Evolutionary conservation across 2,888 invertebrate species (phyloP).

Genomic region (Listrodromus nycthemerus): DNA sequence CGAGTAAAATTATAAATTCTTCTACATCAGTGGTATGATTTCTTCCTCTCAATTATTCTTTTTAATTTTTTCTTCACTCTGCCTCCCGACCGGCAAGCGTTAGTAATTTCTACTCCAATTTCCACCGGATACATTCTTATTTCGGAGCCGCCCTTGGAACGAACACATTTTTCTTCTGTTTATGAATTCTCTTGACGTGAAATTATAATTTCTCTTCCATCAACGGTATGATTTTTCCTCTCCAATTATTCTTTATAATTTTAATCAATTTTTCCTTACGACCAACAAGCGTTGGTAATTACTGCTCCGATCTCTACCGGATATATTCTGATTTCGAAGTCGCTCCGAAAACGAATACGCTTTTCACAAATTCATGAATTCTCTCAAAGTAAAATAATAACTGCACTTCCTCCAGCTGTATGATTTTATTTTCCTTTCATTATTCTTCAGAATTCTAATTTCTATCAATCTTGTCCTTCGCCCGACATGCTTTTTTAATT

Average conservation of each 20-base stretch:
- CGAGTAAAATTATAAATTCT: not conserved
- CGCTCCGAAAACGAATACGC: slow-evolving; percentile 1
- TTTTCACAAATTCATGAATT: not conserved
- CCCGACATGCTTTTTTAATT: not conserved
- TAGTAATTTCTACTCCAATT: not conserved
- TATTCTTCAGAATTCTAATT: too few species aligned
- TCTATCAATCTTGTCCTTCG: not conserved
- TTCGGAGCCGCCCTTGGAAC: slow-evolving; percentile 7
- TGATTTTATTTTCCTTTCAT: too few species aligned
- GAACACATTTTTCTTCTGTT: not conserved
- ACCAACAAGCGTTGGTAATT: too few species aligned
- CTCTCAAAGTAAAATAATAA: not conserved
- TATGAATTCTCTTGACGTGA: not conserved
- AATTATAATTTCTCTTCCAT: not conserved
- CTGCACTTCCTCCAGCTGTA: not conserved
- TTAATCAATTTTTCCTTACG: too few species aligned
- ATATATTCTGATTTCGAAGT: not conserved
- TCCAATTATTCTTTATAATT: not conserved
- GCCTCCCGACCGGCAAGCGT: not conserved
- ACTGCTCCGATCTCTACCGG: too few species aligned
- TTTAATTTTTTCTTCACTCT: not conserved
- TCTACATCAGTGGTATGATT: not conserved
- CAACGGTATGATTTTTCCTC: not conserved
- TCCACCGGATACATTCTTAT: not conserved
- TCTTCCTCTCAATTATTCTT: not conserved